Evolutionary conservation across 1,140 invertebrate genomes (phyloP).

Genomic region (Leptestheria dahalacensis): DNA sequence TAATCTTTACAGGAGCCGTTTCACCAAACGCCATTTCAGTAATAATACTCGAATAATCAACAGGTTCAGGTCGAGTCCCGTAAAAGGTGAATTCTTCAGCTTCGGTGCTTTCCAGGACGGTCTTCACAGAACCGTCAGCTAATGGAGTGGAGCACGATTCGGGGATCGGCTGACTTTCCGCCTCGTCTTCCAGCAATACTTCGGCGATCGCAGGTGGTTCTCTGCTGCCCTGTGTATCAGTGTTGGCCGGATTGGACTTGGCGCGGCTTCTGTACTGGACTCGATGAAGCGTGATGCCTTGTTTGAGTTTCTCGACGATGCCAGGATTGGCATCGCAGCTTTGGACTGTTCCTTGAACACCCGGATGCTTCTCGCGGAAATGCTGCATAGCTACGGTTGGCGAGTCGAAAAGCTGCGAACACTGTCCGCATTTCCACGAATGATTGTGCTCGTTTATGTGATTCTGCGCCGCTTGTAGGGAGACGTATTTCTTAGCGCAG

Average conservation of each 20-base stretch:
- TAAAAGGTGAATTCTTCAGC: neutral
- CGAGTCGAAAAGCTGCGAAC: neutral
- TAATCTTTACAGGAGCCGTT: conserved; percentile 1
- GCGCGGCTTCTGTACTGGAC: neutral
- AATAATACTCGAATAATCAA: neutral
- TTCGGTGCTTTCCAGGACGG: neutral
- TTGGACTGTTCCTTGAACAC: neutral
- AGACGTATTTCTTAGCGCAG: neutral
- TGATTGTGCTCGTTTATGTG: conserved; percentile 6
- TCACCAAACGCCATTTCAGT: neutral
- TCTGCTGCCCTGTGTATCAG: neutral
- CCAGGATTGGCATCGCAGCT: neutral
- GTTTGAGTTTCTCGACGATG: neutral
- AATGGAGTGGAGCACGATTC: neutral
- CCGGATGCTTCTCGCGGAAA: neutral
- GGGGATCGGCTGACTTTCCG: neutral
- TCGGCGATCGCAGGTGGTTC: neutral
- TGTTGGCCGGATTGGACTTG: neutral
- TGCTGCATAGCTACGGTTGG: neutral
- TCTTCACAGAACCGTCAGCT: neutral
- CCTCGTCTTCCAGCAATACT: neutral
- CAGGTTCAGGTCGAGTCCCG: no score
- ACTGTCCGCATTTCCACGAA: conserved; percentile 5
- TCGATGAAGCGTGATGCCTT: neutral
- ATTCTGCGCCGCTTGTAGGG: neutral